Evolutionary conservation across 2,113 vertebrate genomes (phyloP).

Genomic region (Melanerpes formicivorus): DNA sequence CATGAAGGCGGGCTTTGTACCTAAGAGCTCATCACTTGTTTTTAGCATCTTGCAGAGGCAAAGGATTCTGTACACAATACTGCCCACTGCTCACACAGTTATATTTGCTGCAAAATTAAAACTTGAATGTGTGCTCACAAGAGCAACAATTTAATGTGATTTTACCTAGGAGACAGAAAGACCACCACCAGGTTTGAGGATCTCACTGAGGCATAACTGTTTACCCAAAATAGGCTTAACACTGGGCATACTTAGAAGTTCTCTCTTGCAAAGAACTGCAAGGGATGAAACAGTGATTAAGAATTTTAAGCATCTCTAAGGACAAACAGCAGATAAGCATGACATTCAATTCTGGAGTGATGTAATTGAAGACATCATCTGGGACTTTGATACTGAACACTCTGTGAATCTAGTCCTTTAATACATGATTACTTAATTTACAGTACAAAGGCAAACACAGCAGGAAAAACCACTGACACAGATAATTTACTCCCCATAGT

Average conservation of each 20-base stretch:
- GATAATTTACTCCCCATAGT: neutral
- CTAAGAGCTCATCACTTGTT: neutral
- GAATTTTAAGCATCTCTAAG: neutral
- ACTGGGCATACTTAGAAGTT: neutral
- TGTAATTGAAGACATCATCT: neutral
- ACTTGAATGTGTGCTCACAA: neutral
- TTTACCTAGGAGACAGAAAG: neutral
- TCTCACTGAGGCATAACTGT: neutral
- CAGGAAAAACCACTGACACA: neutral
- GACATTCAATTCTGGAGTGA: neutral
- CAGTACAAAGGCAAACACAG: neutral
- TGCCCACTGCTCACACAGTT: accelerated
- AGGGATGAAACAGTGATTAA: neutral
- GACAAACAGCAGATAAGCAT: neutral
- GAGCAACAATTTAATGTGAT: neutral
- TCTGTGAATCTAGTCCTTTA: neutral
- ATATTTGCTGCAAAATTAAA: neutral
- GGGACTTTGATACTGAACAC: neutral
- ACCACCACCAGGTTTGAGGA: neutral
- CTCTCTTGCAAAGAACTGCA: neutral
- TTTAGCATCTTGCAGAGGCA: neutral
- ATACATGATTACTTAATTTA: neutral
- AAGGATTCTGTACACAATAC: no score
- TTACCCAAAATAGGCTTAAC: neutral
- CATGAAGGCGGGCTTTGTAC: neutral